phyloP scores from a whole-genome alignment of 2,888 invertebrate species.

The Trachelus iudaicus region DNA sequence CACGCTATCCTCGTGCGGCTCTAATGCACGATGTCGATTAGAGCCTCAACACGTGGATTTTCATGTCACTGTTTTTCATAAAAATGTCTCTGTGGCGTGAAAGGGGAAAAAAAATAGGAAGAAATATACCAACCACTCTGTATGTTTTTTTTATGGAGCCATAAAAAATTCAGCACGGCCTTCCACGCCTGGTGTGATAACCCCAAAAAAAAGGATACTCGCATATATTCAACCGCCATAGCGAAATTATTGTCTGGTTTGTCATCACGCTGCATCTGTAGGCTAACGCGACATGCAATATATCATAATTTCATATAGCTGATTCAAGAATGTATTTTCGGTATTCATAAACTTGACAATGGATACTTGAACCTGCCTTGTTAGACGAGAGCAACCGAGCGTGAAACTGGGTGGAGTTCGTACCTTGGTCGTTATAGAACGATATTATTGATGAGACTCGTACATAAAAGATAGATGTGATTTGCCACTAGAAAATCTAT shows the following conservation, averaged over 20 bases:
- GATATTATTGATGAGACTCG: slow-evolving; percentile 4
- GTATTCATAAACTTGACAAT: slow-evolving; percentile 55
- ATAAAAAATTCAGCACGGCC: neutral
- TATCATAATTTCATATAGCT: slow-evolving; percentile 54
- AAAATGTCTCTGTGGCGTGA: slow-evolving; percentile 6
- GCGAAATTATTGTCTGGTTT: neutral
- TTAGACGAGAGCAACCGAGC: slow-evolving; percentile 47
- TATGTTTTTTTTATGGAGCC: neutral
- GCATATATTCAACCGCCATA: neutral
- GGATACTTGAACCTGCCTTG: slow-evolving; percentile 52
- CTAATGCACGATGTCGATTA: neutral
- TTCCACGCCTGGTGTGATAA: neutral
- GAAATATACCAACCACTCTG: neutral
- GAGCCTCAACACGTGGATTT: neutral
- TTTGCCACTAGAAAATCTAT: neutral
- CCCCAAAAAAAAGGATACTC: neutral
- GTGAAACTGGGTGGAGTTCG: slow-evolving; percentile 52
- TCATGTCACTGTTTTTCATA: neutral
- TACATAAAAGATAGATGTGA: neutral
- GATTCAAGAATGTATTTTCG: slow-evolving; percentile 37
- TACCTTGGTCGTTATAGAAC: slow-evolving; percentile 15
- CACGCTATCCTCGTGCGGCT: neutral
- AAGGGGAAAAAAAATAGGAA: slow-evolving; percentile 3
- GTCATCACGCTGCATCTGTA: neutral
- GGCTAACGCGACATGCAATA: slow-evolving; percentile 36